A percentile compares a stretch with the other conserved stretches of the same genome.
phyloP scores from a whole-genome alignment of 2,113 vertebrate species.

The Esox niger region DNA sequence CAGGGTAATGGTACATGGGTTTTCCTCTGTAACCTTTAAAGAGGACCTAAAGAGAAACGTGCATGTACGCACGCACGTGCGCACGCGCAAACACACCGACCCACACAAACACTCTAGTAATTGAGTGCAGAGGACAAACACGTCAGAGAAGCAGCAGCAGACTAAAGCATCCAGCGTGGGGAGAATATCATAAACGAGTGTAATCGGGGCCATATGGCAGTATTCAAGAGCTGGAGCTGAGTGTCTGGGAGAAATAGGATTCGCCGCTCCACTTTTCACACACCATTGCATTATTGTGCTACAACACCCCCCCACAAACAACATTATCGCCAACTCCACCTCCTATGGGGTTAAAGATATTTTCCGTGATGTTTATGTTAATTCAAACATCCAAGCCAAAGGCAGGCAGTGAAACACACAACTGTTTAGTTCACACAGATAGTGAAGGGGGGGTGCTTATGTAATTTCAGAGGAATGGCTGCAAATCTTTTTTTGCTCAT shows the following conservation, averaged over 20 bases:
- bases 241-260: conserved; percentile 7
- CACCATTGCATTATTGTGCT: background rate
- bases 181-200: conserved; percentile 31
- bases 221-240: conserved; percentile 15
- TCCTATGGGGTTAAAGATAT: background rate
- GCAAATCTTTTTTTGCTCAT: background rate
- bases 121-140: conserved; percentile 38
- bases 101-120: conserved; percentile 22
- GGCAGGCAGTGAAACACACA: background rate
- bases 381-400: too few relatives aligned
- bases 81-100: background rate
- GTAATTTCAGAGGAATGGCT: background rate
- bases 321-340: background rate
- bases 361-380: background rate
- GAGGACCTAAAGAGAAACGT: background rate
- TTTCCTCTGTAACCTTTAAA: conserved; percentile 3
- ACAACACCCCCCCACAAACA: background rate
- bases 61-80: background rate
- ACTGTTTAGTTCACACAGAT: background rate
- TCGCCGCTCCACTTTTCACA: conserved; percentile 33
- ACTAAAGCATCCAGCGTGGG: conserved; percentile 29
- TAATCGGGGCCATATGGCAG: conserved; percentile 39
- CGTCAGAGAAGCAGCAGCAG: conserved; percentile 25
- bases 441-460: too few relatives aligned
- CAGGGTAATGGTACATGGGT: background rate